Base-by-base conservation (phyloP, 2,113 vertebrate species). In the Xyliphius kryptos region DNA sequence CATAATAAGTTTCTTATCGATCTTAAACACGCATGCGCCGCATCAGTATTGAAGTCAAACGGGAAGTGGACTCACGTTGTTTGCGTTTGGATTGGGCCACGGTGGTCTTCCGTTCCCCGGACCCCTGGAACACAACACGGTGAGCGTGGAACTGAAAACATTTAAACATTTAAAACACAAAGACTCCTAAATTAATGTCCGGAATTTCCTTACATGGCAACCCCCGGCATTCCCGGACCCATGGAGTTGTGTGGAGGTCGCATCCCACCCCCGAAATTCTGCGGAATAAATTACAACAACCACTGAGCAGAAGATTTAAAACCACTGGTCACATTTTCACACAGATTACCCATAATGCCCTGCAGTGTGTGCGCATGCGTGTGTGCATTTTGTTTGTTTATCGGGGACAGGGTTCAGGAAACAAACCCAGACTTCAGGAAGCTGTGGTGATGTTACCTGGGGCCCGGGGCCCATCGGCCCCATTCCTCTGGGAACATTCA, bases 251-350 rank as follows among this genome's bases (percentile, higher is more conserved):
- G 96, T 82, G 96, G 96, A 82, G 96, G 96, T 84, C 96, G 91
- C 95, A 99, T 97, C 68, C 94, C 94, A 54, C 95, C 93, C 72
- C 92, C 91, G 64, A 97, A 99, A 86, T 90, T 97, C 96, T 98
- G 89, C 84, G 87, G 84, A 22, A 77, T 85, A 80, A 83, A 90
- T 76, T 10, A 38, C n/a, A 38, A 38, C 37, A 38, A 38, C 37
- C 37, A 38, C n/a, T n/a, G n/a, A n/a, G n/a, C n/a, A n/a, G n/a
- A n/a, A n/a, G 37, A 38, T 38, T 38, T 38, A 38, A 6, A 38
- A 38, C 37, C n/a, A n/a, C n/a, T n/a, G n/a, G n/a, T n/a, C n/a
- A n/a, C n/a, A n/a, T n/a, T n/a, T n/a, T n/a, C n/a, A n/a, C n/a
- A n/a, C n/a, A n/a, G n/a, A n/a, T n/a, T n/a, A n/a, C n/a, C n/a